Evolutionary conservation across 2,888 invertebrate species (phyloP).

Genomic region (Pristionchus japonicus): DNA sequence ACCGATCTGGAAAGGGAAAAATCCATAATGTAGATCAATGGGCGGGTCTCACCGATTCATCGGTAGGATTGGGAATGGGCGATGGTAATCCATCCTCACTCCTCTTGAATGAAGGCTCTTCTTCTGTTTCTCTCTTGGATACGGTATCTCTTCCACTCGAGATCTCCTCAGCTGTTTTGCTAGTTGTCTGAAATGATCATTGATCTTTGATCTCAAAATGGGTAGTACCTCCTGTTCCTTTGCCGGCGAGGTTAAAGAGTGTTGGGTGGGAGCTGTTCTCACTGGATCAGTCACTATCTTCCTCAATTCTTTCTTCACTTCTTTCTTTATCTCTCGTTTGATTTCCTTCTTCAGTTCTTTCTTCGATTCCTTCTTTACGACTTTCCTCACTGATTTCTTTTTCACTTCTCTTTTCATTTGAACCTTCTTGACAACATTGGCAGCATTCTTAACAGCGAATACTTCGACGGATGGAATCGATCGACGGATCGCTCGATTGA

Average conservation of each 20-base stretch:
- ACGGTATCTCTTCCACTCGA: conserved; percentile 6
- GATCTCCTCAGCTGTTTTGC: conserved; percentile 25
- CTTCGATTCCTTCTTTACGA: not conserved
- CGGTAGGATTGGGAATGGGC: conserved; percentile 12
- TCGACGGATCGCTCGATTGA: not conserved
- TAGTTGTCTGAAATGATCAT: conserved; percentile 1
- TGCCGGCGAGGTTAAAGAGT: not conserved
- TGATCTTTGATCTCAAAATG: not conserved
- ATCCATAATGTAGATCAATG: not conserved
- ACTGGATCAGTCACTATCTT: not conserved
- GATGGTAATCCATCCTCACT: not conserved
- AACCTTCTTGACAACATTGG: not conserved
- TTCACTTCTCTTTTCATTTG: not conserved
- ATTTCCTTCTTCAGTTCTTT: not conserved
- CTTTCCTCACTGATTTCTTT: too few species aligned
- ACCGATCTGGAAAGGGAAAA: not conserved
- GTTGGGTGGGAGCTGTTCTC: not conserved
- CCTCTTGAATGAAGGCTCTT: not conserved
- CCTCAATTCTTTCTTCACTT: not conserved
- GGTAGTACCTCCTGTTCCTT: not conserved
- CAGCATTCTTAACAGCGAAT: not conserved
- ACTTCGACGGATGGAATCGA: not conserved
- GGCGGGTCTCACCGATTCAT: conserved; percentile 19
- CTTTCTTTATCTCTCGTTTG: not conserved
- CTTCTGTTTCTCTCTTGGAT: not conserved